These are phyloP conservation scores for Eurytoma adleriae DNA, from an alignment of 2,888 invertebrate genomes.

Conservation along the genomic window DNA sequence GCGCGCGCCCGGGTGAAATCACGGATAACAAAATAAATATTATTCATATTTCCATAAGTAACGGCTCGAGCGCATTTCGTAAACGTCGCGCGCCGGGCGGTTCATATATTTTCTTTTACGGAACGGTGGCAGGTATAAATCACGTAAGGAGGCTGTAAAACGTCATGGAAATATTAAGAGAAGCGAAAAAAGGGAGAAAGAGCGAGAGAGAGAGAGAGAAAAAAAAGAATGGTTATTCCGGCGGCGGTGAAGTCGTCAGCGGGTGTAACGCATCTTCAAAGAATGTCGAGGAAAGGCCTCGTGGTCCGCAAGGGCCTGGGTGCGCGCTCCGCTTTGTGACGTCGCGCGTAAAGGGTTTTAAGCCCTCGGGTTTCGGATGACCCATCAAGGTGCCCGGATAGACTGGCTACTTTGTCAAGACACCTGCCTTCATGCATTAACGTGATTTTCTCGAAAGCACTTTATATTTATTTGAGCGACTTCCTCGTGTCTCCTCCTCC, in stretches of 20 bases:
- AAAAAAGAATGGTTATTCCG: slow-evolving; percentile 29
- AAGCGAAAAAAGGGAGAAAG: not conserved
- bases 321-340: slow-evolving; percentile 67
- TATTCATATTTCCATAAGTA: slow-evolving; percentile 34
- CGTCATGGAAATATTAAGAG: slow-evolving; percentile 54
- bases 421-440: slow-evolving; percentile 15
- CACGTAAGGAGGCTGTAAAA: slow-evolving; percentile 54
- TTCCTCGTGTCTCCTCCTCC: not conserved
- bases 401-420: slow-evolving; percentile 21
- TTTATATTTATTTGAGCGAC: not conserved
- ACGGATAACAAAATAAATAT: slow-evolving; percentile 37
- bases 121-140: slow-evolving; percentile 56
- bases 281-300: slow-evolving; percentile 35
- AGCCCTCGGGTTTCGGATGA: slow-evolving; percentile 43
- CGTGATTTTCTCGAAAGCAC: slow-evolving; percentile 20
- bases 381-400: slow-evolving; percentile 18
- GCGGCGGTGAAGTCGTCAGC: slow-evolving; percentile 11
- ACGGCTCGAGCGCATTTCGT: slow-evolving; percentile 26
- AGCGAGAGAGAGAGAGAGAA: not conserved
- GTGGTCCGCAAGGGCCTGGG: slow-evolving; percentile 11
- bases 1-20: not conserved
- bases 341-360: slow-evolving; percentile 68
- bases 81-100: not conserved
- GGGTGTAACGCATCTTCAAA: slow-evolving; percentile 46
- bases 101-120: slow-evolving; percentile 51